Base-by-base conservation (phyloP, 1,140 invertebrate genomes). In the Caligus rogercresseyi region DNA sequence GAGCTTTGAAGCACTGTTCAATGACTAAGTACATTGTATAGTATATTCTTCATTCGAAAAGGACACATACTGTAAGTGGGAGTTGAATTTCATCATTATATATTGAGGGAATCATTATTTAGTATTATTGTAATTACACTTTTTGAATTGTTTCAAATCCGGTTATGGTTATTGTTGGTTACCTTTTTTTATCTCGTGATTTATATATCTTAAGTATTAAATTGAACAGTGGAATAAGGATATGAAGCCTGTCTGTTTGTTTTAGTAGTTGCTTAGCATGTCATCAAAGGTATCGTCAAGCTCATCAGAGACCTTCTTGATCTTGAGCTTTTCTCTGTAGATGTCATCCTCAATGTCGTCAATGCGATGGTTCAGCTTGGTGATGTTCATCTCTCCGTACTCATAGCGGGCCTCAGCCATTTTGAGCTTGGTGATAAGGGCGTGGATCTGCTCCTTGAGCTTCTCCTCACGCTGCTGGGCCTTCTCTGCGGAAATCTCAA, bases 361-460 rank as follows among this genome's bases (percentile, higher is more conserved):
- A 21, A 57, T 57, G 7, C 55, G 16, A 13, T 57, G 55, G 16
- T 57, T 57, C 18, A 57, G 20, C 25, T 57, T 57, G 16, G 55
- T 57, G 23, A 57, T 57, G 23, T 57, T 57, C 55, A 57, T 57
- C 55, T 57, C 55, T 24, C 55, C 55, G 23, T 57, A 57, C 23
- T 57, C 55, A 13, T 43, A 43, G 31, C 31, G 31, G 7, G 31
- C 31, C n/a, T 43, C 31, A 11, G 31, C 31, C 31, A 43, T 43
- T n/a, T 43, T 43, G 7, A 43, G n/a, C n/a, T 43, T 43, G 31
- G 31, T 43, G n/a, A 43, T 43, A n/a, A 43, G 31, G 7, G 31
- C 31, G n/a, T 43, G 31, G 31, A 43, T 43, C n/a, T 43, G 31
- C n/a, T 43, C 53, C 16, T 54, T 54, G 19, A 54, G 53, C 21